These are phyloP conservation scores for Trypoxylon attenuatum DNA, from an alignment of 2,888 invertebrate genomes.

Conservation along the genomic window DNA sequence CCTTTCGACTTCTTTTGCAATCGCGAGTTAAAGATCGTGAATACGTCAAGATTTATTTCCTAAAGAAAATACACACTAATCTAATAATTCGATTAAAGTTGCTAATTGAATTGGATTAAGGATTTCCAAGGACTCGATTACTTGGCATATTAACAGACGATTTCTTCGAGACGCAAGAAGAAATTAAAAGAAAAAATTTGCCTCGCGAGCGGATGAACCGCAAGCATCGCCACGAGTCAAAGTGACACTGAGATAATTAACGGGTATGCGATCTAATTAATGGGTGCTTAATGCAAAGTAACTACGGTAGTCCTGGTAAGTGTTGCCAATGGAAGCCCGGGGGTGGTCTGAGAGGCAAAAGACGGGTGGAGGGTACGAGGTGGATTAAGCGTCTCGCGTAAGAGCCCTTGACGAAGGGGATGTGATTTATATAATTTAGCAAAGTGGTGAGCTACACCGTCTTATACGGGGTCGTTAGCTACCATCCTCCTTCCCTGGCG, in stretches of 20 bases:
- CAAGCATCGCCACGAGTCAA: constrained; percentile 48
- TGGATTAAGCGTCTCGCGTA: constrained; percentile 62
- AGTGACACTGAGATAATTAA: constrained; percentile 59
- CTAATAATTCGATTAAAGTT: no score
- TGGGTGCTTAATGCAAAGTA: constrained; percentile 67
- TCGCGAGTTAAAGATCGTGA: no score
- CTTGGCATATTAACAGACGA: no score
- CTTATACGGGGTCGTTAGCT: constrained; percentile 64
- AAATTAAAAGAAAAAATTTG: constrained; percentile 2
- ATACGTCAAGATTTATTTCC: no score
- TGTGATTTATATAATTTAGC: constrained; percentile 73
- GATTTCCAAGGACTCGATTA: no score
- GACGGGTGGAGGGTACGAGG: constrained; percentile 29
- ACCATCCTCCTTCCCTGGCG: constrained; percentile 40
- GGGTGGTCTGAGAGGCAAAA: constrained; percentile 7
- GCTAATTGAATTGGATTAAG: no score
- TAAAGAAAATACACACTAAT: no score
- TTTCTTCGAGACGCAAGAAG: no score
- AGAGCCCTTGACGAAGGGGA: constrained; percentile 66
- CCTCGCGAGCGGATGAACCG: constrained; percentile 17
- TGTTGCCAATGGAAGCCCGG: constrained; percentile 40
- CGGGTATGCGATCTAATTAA: constrained; percentile 64
- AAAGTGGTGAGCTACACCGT: constrained; percentile 67
- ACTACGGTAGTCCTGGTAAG: constrained; percentile 55
- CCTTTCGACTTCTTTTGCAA: constrained; percentile 12